Conservation (phyloP, 2,888 invertebrate species). For the Parasteatoda lunata region DNA sequence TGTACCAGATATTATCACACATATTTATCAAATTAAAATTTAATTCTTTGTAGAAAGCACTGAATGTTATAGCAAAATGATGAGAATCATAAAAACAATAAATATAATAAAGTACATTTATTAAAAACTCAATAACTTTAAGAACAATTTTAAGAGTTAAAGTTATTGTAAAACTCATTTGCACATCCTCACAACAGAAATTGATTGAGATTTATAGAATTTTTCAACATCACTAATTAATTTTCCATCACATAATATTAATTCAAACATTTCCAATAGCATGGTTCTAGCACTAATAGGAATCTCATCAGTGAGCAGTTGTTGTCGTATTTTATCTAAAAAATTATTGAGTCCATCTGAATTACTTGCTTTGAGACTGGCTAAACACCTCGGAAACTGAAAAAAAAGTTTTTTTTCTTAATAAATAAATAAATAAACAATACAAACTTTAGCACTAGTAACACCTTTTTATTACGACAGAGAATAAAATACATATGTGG, state of each 20-base stretch:
- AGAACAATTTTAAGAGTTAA: too few species aligned
- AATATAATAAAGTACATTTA: too few species aligned
- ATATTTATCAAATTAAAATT: too few species aligned
- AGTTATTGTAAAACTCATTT: background rate
- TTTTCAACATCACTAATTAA: conserved; percentile 28
- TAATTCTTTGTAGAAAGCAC: too few species aligned
- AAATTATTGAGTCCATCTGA: conserved; percentile 18
- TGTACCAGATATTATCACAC: too few species aligned
- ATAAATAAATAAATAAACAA: too few species aligned
- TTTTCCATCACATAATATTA: conserved; percentile 42
- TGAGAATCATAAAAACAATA: too few species aligned
- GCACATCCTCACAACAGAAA: conserved; percentile 52
- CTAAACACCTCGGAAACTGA: conserved; percentile 55
- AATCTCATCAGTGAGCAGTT: conserved; percentile 39
- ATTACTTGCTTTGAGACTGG: conserved; percentile 37
- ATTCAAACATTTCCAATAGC: conserved; percentile 55
- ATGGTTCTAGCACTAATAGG: conserved; percentile 29
- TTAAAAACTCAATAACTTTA: too few species aligned
- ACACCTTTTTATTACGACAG: too few species aligned
- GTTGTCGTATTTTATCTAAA: conserved; percentile 41
- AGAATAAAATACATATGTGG: too few species aligned
- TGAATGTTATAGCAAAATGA: too few species aligned
- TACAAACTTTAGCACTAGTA: too few species aligned
- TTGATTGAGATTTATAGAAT: conserved; percentile 50
- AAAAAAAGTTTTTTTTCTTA: background rate